Conservation (phyloP, 2,888 invertebrate genomes). For the Oscheius sp. region DNA sequence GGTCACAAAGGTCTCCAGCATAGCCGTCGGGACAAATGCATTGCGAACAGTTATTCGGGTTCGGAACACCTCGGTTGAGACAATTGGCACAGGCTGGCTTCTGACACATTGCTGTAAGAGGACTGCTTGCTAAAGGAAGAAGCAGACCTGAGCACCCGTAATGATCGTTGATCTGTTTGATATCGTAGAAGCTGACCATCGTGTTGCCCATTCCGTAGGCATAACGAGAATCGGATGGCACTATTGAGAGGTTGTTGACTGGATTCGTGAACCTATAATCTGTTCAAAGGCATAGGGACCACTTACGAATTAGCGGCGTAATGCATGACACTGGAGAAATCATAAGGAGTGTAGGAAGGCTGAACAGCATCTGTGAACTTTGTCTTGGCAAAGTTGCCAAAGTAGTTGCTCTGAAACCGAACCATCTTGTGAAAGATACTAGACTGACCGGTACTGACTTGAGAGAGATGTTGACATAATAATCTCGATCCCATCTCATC, state of each 20-base stretch:
- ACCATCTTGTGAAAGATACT: too few species aligned
- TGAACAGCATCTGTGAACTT: conserved; percentile 33
- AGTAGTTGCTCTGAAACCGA: background rate
- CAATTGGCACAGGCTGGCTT: conserved; percentile 49
- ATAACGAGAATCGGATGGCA: conserved; percentile 5
- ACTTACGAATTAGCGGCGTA: conserved; percentile 43
- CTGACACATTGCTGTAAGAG: background rate
- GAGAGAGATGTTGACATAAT: conserved; percentile 2
- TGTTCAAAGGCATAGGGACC: background rate
- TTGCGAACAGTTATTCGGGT: conserved; percentile 58
- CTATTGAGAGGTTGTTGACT: conserved; percentile 16
- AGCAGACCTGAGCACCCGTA: conserved; percentile 60
- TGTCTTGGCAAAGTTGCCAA: conserved; percentile 36
- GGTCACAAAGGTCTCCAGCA: conserved; percentile 55
- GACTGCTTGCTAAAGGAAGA: background rate
- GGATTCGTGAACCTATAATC: conserved; percentile 40
- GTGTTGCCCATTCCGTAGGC: conserved; percentile 14
- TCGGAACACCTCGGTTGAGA: conserved; percentile 62
- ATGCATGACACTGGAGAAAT: conserved; percentile 53
- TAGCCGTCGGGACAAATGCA: conserved; percentile 69
- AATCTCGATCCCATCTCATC: conserved; percentile 26
- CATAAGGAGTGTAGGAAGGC: conserved; percentile 41
- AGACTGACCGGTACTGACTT: conserved; percentile 5
- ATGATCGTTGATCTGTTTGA: conserved; percentile 66
- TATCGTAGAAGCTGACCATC: conserved; percentile 58